phyloP scores from a whole-genome alignment of 2,888 invertebrate genomes.

The Congeria kusceri region DNA sequence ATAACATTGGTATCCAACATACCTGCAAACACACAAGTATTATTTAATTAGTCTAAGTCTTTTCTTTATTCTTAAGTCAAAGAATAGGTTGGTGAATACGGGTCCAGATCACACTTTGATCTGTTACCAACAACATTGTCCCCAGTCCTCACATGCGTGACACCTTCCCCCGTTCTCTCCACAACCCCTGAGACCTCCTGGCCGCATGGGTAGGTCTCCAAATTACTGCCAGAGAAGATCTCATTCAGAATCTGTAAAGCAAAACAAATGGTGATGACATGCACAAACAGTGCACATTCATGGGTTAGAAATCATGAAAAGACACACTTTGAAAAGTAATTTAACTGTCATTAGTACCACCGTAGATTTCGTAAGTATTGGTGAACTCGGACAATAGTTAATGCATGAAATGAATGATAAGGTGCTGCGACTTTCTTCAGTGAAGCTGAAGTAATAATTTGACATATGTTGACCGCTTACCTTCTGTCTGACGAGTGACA shows the following conservation, averaged over 20 bases:
- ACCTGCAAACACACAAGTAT: no score
- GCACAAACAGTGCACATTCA: neutral
- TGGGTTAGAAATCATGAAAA: neutral
- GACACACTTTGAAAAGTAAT: neutral
- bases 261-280: conserved; percentile 9
- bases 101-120: no score
- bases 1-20: no score
- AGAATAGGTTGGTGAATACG: no score
- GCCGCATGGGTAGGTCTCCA: conserved; percentile 75
- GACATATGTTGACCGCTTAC: no score
- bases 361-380: neutral
- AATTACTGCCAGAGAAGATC: conserved; percentile 47
- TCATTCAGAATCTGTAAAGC: conserved; percentile 69
- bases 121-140: conserved; percentile 85
- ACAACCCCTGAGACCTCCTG: conserved; percentile 85
- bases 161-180: conserved; percentile 83
- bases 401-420: no score
- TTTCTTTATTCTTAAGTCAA: no score
- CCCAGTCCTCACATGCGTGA: conserved; percentile 83
- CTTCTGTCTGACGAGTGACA: conserved; percentile 79
- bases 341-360: neutral
- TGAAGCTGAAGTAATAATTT: no score
- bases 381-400: neutral
- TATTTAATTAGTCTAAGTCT: no score
- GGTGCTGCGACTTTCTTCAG: no score